Evolutionary conservation across 2,888 invertebrate genomes (phyloP).

Genomic region (Platynereis dumerilii): DNA sequence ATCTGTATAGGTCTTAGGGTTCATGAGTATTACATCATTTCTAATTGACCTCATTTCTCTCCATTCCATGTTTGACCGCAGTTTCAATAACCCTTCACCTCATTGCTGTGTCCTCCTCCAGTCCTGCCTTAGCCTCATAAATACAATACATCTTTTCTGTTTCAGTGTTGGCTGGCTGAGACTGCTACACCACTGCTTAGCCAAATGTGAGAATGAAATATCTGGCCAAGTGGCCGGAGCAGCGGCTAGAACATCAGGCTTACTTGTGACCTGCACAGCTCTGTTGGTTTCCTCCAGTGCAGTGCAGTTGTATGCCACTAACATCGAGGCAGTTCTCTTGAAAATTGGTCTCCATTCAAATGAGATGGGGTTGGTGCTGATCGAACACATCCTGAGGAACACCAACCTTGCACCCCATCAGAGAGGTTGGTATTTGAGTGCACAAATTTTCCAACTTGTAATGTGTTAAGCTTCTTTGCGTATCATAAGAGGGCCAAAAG

Average conservation of each 20-base stretch:
- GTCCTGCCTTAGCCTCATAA: too few relatives aligned
- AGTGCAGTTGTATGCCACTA: conserved; percentile 69
- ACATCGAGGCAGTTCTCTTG: conserved; percentile 74
- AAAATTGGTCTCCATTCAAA: conserved; percentile 74
- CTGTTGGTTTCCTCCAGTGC: conserved; percentile 75
- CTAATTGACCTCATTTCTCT: too few relatives aligned
- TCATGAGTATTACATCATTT: too few relatives aligned
- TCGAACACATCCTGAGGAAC: conserved; percentile 52
- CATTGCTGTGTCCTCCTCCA: too few relatives aligned
- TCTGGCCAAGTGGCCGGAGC: conserved; percentile 59
- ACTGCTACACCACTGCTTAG: conserved; percentile 79
- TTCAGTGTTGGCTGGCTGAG: conserved; percentile 82
- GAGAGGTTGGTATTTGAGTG: background rate
- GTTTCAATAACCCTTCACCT: too few relatives aligned
- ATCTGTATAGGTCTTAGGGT: too few relatives aligned
- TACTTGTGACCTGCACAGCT: conserved; percentile 76
- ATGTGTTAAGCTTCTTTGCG: background rate
- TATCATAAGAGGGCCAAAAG: too few relatives aligned
- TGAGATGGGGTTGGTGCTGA: conserved; percentile 63
- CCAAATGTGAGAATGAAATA: conserved; percentile 62
- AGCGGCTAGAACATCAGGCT: conserved; percentile 73
- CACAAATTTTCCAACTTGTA: too few relatives aligned
- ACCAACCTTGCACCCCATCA: conserved; percentile 7
- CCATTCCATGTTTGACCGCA: too few relatives aligned
- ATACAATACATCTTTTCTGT: conserved; percentile 2